Conservation (phyloP, 1,140 invertebrate genomes). For the Chionoecetes opilio region DNA sequence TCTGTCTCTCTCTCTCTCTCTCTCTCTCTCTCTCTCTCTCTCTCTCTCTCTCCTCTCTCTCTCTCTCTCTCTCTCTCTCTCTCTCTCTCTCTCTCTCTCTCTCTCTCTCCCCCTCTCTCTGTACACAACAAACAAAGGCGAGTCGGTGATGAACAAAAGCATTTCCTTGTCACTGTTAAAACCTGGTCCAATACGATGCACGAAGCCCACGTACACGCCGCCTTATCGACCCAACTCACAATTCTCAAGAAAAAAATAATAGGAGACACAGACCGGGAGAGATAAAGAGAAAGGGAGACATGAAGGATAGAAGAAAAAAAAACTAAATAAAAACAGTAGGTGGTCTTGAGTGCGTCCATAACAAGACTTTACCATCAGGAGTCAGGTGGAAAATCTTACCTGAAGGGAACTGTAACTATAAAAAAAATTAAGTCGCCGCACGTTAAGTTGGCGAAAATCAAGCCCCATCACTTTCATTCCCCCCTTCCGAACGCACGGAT, state of each 20-base stretch:
- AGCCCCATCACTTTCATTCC: no score
- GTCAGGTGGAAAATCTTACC: neutral
- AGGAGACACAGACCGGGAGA: neutral
- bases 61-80: constrained; percentile 47
- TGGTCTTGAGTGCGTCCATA: neutral
- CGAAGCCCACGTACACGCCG: neutral
- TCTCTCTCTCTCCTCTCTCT: neutral
- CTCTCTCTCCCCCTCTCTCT: no score
- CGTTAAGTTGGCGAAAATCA: no score
- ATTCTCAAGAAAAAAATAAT: neutral
- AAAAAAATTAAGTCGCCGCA: no score
- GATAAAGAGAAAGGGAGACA: neutral
- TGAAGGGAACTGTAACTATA: no score
- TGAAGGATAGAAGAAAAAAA: neutral
- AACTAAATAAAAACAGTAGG: neutral
- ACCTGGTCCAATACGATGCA: neutral
- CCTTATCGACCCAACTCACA: neutral
- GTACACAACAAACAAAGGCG: neutral
- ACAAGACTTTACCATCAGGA: neutral
- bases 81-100: constrained; percentile 60
- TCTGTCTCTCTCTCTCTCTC: constrained; percentile 61
- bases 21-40: constrained; percentile 41
- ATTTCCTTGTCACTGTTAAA: neutral
- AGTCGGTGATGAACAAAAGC: neutral
- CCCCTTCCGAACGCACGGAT: no score